Percentiles rank a stretch among this genome's conserved stretches.
These are phyloP conservation scores for Trissolcus basalis DNA, from an alignment of 1,140 invertebrate species.

Conservation along the genomic window DNA sequence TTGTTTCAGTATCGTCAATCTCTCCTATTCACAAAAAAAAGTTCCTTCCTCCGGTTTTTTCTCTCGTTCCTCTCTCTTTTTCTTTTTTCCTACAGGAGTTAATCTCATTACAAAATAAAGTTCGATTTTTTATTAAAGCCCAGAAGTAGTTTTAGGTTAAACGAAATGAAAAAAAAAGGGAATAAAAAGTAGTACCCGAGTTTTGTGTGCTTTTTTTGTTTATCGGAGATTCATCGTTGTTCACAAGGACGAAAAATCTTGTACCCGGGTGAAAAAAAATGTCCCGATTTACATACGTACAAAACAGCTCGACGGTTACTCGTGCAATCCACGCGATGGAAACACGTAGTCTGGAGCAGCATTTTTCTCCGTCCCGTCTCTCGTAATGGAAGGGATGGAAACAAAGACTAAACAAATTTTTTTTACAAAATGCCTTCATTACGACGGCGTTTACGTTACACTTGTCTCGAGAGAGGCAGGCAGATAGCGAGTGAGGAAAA, in stretches of 20 bases:
- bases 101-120: background rate
- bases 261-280: conserved; percentile 13
- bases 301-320: conserved; percentile 20
- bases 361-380: conserved; percentile 35
- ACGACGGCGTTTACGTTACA: background rate
- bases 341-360: conserved; percentile 1
- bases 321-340: conserved; percentile 10
- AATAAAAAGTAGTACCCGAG: too few relatives aligned
- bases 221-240: conserved; percentile 16
- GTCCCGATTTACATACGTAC: conserved; percentile 30
- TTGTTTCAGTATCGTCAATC: conserved; percentile 19
- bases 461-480: too few relatives aligned
- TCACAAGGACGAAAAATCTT: conserved; percentile 17
- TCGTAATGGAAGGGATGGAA: conserved; percentile 3
- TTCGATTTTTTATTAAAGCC: too few relatives aligned
- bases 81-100: background rate
- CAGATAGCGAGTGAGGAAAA: too few relatives aligned
- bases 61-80: conserved; percentile 7
- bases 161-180: too few relatives aligned
- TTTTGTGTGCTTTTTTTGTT: conserved; percentile 4
- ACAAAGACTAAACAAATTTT: conserved; percentile 11
- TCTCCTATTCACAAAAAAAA: conserved; percentile 21
- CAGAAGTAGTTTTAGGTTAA: too few relatives aligned
- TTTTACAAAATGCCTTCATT: conserved; percentile 7
- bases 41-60: too few relatives aligned